Evolutionary conservation across 2,888 invertebrate genomes (phyloP).

Genomic region (Spodoptera exigua): DNA sequence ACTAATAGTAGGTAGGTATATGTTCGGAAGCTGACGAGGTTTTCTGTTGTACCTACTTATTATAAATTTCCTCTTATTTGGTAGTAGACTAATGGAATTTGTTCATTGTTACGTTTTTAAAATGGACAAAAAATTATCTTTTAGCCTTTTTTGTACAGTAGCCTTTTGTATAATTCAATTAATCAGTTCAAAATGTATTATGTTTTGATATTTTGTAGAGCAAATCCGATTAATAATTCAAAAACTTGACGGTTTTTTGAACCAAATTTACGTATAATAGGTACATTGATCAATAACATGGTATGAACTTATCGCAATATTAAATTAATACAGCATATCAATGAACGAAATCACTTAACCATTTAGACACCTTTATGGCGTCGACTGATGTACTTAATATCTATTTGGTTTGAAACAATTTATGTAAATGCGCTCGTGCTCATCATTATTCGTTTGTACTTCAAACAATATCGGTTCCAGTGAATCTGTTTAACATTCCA

Average conservation of each 20-base stretch:
- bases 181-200: no score
- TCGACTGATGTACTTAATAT: no score
- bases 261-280: no score
- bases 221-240: no score
- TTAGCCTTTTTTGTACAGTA: neutral
- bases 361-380: no score
- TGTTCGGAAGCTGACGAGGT: constrained; percentile 6
- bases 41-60: constrained; percentile 5
- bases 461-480: constrained; percentile 1
- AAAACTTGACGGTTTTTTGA: no score
- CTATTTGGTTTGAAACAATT: constrained; percentile 5
- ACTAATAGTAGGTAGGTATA: constrained; percentile 1
- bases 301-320: no score
- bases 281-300: no score
- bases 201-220: no score
- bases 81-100: neutral
- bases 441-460: constrained; percentile 41
- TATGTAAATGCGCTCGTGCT: constrained; percentile 29
- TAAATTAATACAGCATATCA: no score
- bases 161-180: no score
- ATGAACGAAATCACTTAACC: no score
- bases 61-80: constrained; percentile 12
- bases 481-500: constrained; percentile 30
- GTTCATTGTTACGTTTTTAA: neutral
- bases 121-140: neutral